A percentile compares a stretch with the other conserved stretches of the same genome.
These are phyloP conservation scores for Gallinago jamesoni DNA, from an alignment of 2,113 vertebrate species.

Conservation along the genomic window DNA sequence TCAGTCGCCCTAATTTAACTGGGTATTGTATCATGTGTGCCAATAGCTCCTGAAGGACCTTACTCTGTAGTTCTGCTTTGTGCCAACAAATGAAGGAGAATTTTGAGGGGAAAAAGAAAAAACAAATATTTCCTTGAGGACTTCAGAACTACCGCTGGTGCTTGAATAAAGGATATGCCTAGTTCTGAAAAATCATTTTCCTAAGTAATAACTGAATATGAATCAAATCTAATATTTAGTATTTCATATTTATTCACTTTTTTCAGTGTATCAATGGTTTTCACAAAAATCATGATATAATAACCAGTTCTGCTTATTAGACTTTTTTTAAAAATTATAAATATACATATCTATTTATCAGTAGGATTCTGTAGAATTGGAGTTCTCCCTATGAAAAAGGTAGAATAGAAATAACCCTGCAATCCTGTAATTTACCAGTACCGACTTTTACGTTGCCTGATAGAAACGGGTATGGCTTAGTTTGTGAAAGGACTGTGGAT, in stretches of 20 bases:
- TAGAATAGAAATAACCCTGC: not conserved
- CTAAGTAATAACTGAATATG: not conserved
- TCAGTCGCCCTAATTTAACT: not conserved
- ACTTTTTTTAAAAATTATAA: not conserved
- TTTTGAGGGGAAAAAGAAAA: not conserved
- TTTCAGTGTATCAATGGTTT: not conserved
- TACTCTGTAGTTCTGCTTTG: not conserved
- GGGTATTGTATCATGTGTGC: not conserved
- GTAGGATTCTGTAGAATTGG: not conserved
- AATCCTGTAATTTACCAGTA: not conserved
- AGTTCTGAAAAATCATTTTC: not conserved
- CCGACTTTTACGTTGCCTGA: not conserved
- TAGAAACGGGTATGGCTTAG: not conserved
- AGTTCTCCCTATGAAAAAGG: not conserved
- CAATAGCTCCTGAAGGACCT: not conserved
- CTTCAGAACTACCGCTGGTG: not conserved
- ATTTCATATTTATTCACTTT: not conserved
- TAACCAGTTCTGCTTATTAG: not conserved
- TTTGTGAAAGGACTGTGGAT: not conserved
- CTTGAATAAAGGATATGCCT: not conserved
- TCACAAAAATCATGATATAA: not conserved
- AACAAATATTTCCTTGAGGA: not conserved
- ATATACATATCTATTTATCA: not conserved
- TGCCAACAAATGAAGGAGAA: not conserved
- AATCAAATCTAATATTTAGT: not conserved